A percentile compares a stretch with the other conserved stretches of the same genome.
Evolutionary conservation across 2,888 invertebrate genomes (phyloP).

Genomic region (Limnephilus lunatus): DNA sequence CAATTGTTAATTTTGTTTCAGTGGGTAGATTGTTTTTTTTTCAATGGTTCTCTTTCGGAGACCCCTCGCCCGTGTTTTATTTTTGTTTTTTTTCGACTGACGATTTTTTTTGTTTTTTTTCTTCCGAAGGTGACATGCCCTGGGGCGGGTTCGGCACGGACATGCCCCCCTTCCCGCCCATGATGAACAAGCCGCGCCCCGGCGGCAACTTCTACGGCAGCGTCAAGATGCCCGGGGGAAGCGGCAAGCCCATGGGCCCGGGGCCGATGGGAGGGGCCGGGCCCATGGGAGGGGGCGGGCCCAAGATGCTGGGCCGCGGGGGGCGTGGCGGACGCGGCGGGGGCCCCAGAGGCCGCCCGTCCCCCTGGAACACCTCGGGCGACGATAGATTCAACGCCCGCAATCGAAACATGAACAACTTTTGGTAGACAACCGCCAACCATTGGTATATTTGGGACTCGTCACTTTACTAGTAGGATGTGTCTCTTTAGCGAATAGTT

Average conservation of each 20-base stretch:
- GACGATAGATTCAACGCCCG: conserved; percentile 72
- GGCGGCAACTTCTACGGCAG: conserved; percentile 52
- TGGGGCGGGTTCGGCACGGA: conserved; percentile 54
- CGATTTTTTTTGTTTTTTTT: conserved; percentile 57
- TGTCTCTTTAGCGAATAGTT: neutral
- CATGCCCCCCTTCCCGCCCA: conserved; percentile 47
- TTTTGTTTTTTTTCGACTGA: conserved; percentile 46
- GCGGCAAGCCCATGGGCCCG: neutral
- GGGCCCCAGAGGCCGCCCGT: conserved; percentile 74
- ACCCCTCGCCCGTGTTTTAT: conserved; percentile 26
- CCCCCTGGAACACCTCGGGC: conserved; percentile 69
- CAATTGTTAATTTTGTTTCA: neutral
- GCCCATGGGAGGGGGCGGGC: conserved; percentile 24
- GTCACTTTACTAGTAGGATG: neutral
- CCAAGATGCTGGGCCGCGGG: conserved; percentile 46
- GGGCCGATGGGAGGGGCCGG: conserved; percentile 24
- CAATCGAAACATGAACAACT: conserved; percentile 51
- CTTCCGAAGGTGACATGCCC: conserved; percentile 50
- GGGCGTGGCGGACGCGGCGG: conserved; percentile 65
- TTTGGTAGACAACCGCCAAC: conserved; percentile 40
- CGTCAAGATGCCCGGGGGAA: conserved; percentile 23
- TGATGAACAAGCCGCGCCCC: conserved; percentile 21
- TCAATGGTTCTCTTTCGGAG: neutral
- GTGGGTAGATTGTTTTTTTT: conserved; percentile 26
- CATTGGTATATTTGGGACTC: neutral